Base-by-base conservation (phyloP, 2,113 vertebrate genomes). In the Origma solitaria region DNA sequence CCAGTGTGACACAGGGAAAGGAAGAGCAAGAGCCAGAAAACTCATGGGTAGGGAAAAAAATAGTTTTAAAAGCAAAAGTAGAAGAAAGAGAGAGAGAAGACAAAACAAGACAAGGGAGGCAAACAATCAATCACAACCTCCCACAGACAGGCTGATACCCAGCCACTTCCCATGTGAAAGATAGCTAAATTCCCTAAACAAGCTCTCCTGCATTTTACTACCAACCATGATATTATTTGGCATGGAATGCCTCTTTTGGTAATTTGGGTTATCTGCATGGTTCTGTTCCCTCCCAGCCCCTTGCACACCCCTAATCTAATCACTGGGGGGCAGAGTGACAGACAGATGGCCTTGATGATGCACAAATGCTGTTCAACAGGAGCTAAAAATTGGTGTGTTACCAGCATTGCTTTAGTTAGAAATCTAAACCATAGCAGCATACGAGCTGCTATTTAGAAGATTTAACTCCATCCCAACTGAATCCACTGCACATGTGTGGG, bases 291-390 rank as follows among this genome's bases (percentile, higher is more conserved):
- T 81, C 47, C 17, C 19, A 68, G 5, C 1, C 9, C 54, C 57
- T 72, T 83, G 5, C 1, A 4, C 2, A 40, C 1, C 1, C 21
- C 15, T 3, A 25, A 1, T 64, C 23, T 65, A 33, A 56, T 42
- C 20, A 27, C 60, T 31, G 28, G 0, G 4, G 2, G 1, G 1
- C 42, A 54, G 35, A 68, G 16, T 61, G 20, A 78, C 27, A 64
- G 38, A 51, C 19, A 71, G 9, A 38, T 68, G 44, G 9, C 20
- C 38, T 61, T 47, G 35, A 23, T 3, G 2, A 22, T 47, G 5
- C 50, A 28, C 30, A 66, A 82, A 82, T 0, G 1, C 13, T 72
- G 3, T 33, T 89, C 30, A 72, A 21, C 13, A 56, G 60, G 24
- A 71, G 2, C 13, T 84, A 60, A 84, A 90, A 30, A 53, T 0